phyloP scores from a whole-genome alignment of 2,888 invertebrate genomes.

The Rotaria socialis region DNA sequence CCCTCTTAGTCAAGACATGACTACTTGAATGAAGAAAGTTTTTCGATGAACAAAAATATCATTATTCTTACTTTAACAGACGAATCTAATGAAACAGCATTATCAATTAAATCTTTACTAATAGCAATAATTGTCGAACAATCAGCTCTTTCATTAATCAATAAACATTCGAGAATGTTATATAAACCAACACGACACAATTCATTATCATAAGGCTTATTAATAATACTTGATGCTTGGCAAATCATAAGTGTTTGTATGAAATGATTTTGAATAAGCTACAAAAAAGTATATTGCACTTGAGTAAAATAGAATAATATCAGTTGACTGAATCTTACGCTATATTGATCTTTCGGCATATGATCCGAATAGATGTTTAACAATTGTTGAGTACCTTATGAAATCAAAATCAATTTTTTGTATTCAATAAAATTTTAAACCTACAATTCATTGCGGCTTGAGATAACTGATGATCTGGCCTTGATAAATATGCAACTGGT shows the following conservation, averaged over 20 bases:
- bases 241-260: not conserved
- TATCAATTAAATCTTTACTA: constrained; percentile 30
- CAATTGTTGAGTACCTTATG: not conserved
- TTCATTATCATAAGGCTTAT: constrained; percentile 34
- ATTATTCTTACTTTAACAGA: not conserved
- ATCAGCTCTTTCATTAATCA: constrained; percentile 1
- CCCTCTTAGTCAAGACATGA: too few relatives aligned
- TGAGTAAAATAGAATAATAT: not conserved
- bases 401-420: not conserved
- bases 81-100: not conserved
- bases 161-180: constrained; percentile 28
- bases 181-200: constrained; percentile 20
- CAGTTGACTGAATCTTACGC: not conserved
- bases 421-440: not conserved
- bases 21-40: too few relatives aligned
- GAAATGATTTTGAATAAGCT: constrained; percentile 26
- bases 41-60: too few relatives aligned
- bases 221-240: not conserved
- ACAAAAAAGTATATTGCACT: not conserved
- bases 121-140: constrained; percentile 33
- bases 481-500: constrained; percentile 1
- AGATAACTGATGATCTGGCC: not conserved
- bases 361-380: not conserved
- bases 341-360: constrained; percentile 26
- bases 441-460: not conserved